Base-by-base conservation (phyloP, 2,888 invertebrate genomes). In the Dynastes maya region DNA sequence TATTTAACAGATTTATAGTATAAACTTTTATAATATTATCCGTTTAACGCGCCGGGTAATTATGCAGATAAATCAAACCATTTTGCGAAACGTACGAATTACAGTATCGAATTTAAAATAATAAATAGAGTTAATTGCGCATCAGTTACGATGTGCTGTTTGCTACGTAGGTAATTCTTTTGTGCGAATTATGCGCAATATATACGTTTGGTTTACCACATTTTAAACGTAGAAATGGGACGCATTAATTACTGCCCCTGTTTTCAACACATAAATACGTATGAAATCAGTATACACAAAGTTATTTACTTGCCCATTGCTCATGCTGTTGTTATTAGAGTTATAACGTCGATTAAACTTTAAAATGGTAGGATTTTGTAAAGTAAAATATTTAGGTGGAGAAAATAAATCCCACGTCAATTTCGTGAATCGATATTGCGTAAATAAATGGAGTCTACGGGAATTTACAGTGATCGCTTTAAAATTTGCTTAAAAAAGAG, bases 21-120 rank as follows among this genome's bases (percentile, higher is more conserved):
- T 4, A 22, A 72, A 58, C 40, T 72, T 72, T 72, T 72, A 72
- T 58, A 72, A 72, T n/a, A 72, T 72, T 55, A 72, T 72, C 40
- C 16, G 58, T 72, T 37, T 58, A 58, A 40, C 40, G 37, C 37
- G 16, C 45, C 2, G 53, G 4, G 22, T 58, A 72, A 72, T 72
- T 58, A 58, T 27, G 40, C 22, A 72, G 40, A 72, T 72, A 72
- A 72, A 72, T 72, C 72, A 72, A 58, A 72, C 37, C 37, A 58
- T 71, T 55, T 45, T 13, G 27, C 53, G n/a, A 27, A 32, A 53
- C 8, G 29, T 27, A 53, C 53, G 6, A 64, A 67, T 67, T 67
- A 67, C 11, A 58, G 37, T 40, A 22, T 40, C 58, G 40, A 40
- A 37, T 58, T 58, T 40, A 6, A 40, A 58, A 72, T 22, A 40